Evolutionary conservation across 1,140 invertebrate genomes (phyloP), one percentile per base, ranked within the genome.

Genomic region (Drosophila insularis): DNA sequence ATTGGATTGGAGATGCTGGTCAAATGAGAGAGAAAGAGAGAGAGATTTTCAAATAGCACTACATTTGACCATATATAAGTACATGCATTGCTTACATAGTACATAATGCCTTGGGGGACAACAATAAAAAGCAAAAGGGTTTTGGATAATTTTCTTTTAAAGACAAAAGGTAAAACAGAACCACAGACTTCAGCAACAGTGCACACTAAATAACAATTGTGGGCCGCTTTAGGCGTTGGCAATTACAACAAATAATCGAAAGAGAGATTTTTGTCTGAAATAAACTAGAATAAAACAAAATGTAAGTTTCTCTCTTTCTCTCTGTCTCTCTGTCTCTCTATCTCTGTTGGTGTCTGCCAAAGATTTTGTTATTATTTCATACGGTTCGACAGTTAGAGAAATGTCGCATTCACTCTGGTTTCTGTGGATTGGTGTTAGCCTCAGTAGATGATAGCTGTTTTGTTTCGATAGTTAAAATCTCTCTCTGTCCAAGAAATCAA

Each of bases 1-100:
- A 77, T 68, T 84, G 63, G 70, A 84, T 84, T 79, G 76, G 63
- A 65, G 4, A 27, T 27, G 27, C 23, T 4, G 2, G 1, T 27
- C 6, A 4, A 27, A 27, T 27, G 27, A 70, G 63, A 50, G 19
- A 61, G 21, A 7, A 6, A 11, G 11, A 43, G 37, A 39, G 23
- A 10, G 21, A 43, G 11, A 61, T 61, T 37, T 11, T 21, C 13
- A 39, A 19, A 23, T 11, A 23, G 31, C 39, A 39, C 13, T 40
- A 43, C 1, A 60, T 39, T 19, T 31, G 55, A 58, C 23, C 58
- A 60, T n/a, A 39, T 7, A 43, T 7, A 39, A 39, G 8, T n/a
- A 4, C 4, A 13, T 11, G 23, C 31, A n/a, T 43, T 23, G 1
- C 21, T 35, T 27, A 5, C 27, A 4, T n/a, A n/a, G n/a, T 23